phyloP scores from a whole-genome alignment of 2,113 vertebrate species.

The Gracilinanus agilis region DNA sequence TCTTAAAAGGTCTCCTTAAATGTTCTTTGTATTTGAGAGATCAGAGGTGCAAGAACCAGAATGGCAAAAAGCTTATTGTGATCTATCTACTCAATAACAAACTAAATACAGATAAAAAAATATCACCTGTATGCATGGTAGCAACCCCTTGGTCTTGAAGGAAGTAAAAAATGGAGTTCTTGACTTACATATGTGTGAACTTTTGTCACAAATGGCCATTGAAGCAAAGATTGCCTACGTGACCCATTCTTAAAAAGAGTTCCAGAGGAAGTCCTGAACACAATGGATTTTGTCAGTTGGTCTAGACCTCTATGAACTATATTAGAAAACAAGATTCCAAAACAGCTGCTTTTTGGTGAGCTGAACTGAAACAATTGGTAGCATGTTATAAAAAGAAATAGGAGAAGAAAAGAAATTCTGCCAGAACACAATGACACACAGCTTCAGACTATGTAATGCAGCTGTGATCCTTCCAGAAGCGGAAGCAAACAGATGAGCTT shows the following conservation, averaged over 20 bases:
- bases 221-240: background rate
- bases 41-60: constrained; percentile 20
- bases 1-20: background rate
- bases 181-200: background rate
- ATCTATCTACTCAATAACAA: constrained; percentile 1
- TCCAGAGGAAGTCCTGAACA: background rate
- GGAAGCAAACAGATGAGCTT: background rate
- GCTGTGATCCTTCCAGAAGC: constrained; percentile 10
- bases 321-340: background rate
- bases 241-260: constrained; percentile 15
- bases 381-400: background rate
- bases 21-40: background rate
- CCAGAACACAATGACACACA: background rate
- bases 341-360: constrained; percentile 1
- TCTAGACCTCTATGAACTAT: background rate
- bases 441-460: background rate
- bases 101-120: background rate
- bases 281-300: background rate
- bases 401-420: background rate
- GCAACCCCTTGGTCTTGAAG: constrained; percentile 31
- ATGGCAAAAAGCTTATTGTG: background rate
- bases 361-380: background rate
- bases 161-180: background rate
- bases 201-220: background rate
- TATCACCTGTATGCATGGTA: background rate